phyloP scores from a whole-genome alignment of 2,888 invertebrate species.

The Charanyca ferruginea region DNA sequence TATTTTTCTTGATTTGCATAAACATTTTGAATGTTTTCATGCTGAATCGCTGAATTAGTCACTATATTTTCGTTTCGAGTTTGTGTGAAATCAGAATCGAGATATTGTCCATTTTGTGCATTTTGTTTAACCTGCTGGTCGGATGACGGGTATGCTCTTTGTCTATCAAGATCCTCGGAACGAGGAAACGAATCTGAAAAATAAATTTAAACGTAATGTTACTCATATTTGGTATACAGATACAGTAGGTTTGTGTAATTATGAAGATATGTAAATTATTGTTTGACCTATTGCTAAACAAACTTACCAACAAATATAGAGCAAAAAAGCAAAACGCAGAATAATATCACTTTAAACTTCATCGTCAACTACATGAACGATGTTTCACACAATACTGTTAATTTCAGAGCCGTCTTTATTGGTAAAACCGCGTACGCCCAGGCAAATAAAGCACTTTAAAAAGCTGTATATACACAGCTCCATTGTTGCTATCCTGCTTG shows the following conservation, averaged over 20 bases:
- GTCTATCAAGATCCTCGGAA: conserved; percentile 44
- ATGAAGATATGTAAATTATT: no score
- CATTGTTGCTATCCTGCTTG: conserved; percentile 65
- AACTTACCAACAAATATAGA: conserved; percentile 73
- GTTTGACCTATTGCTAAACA: background rate
- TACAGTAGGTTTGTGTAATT: no score
- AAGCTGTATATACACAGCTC: conserved; percentile 78
- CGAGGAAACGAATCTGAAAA: conserved; percentile 65
- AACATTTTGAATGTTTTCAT: conserved; percentile 27
- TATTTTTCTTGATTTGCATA: conserved; percentile 19
- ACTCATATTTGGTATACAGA: background rate
- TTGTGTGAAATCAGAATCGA: conserved; percentile 41
- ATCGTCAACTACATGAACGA: conserved; percentile 68
- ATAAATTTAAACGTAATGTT: conserved; percentile 6
- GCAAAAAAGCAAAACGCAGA: conserved; percentile 68
- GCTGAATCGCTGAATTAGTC: conserved; percentile 17
- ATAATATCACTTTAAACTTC: conserved; percentile 68
- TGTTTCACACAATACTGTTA: conserved; percentile 72
- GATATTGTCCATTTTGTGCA: conserved; percentile 35
- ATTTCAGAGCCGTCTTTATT: conserved; percentile 64
- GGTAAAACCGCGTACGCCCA: conserved; percentile 70
- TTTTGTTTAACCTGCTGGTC: conserved; percentile 45
- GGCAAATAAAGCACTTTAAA: conserved; percentile 67
- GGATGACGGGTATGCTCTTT: conserved; percentile 42
- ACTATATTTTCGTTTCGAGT: conserved; percentile 44